Evolutionary conservation across 35 echinoderm and acorn worm genomes (phyloP).

Genomic region (Ophioderma brevispina): DNA sequence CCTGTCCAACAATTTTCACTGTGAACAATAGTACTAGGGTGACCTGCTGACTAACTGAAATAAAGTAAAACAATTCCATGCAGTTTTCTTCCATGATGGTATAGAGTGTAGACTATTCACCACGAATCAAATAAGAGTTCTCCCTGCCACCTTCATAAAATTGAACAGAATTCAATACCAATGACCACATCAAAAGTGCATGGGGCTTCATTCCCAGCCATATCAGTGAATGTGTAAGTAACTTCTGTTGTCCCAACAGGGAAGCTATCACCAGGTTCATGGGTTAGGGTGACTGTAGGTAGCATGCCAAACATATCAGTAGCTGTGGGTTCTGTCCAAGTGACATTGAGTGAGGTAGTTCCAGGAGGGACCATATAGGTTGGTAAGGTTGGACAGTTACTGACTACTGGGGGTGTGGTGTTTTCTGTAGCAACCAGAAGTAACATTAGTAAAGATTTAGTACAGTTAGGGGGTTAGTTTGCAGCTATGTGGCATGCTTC

Average conservation of each 20-base stretch:
- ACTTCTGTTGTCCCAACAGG: slow-evolving; percentile 51
- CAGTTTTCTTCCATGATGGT: too few relatives aligned
- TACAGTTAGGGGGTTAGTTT: too few relatives aligned
- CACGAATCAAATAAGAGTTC: too few relatives aligned
- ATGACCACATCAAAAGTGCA: slow-evolving; percentile 40
- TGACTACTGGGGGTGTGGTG: slow-evolving; percentile 27
- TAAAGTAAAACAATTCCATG: too few relatives aligned
- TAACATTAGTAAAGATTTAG: too few relatives aligned
- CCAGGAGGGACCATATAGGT: slow-evolving; percentile 2
- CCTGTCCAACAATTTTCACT: too few relatives aligned
- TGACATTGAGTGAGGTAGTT: not conserved
- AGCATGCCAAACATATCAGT: slow-evolving; percentile 45
- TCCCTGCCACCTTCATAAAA: too few relatives aligned
- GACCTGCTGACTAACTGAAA: too few relatives aligned
- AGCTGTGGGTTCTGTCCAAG: slow-evolving; percentile 40
- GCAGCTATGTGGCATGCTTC: too few relatives aligned
- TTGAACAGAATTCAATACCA: too few relatives aligned
- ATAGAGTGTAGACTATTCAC: too few relatives aligned
- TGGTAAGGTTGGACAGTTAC: slow-evolving; percentile 25
- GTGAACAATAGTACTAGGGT: too few relatives aligned
- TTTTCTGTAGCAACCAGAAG: not conserved
- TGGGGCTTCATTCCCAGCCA: slow-evolving; percentile 29
- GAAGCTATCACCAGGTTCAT: slow-evolving; percentile 34
- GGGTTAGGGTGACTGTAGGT: not conserved
- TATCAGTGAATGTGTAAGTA: slow-evolving; percentile 71